A percentile compares a stretch with the other conserved stretches of the same genome.
phyloP scores from a whole-genome alignment of 2,888 invertebrate species.

The Trachelus iudaicus region DNA sequence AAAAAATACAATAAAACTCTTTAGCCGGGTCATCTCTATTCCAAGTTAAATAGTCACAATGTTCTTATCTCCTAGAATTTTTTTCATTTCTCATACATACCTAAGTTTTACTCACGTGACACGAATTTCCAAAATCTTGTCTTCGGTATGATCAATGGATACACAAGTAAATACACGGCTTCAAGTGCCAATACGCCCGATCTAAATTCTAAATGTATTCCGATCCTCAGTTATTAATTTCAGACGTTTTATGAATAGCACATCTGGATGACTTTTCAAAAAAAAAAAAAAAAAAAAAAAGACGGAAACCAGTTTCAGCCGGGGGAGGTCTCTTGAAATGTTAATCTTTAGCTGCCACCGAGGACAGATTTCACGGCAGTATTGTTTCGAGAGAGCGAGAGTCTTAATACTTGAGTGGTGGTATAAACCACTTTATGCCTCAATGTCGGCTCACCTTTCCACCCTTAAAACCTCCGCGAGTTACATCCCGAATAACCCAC shows the following conservation, averaged over 20 bases:
- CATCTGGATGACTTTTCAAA: slow-evolving; percentile 8
- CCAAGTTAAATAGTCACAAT: not conserved
- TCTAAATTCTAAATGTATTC: slow-evolving; percentile 37
- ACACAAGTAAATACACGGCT: not conserved
- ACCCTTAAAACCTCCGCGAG: slow-evolving; percentile 38
- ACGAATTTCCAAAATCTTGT: not conserved
- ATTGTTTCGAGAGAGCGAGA: slow-evolving; percentile 35
- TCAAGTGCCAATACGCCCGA: not conserved
- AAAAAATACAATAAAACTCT: slow-evolving; percentile 61
- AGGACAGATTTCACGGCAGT: slow-evolving; percentile 22
- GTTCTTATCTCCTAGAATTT: not conserved
- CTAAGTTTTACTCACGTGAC: not conserved
- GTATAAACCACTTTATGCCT: slow-evolving; percentile 55
- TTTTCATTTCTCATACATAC: not conserved
- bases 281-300: not conserved
- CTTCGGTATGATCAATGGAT: not conserved
- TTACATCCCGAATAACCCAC: slow-evolving; percentile 26
- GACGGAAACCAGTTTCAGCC: not conserved
- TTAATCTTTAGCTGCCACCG: slow-evolving; percentile 22
- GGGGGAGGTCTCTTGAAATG: slow-evolving; percentile 15
- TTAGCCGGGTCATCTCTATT: not conserved
- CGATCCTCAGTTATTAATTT: slow-evolving; percentile 14
- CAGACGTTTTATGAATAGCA: slow-evolving; percentile 16
- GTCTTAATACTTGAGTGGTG: slow-evolving; percentile 47
- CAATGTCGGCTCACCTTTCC: slow-evolving; percentile 23